Percentiles rank a stretch among this genome's conserved stretches.
Conservation (phyloP, 2,888 invertebrate species). For the Papilio gigon region DNA sequence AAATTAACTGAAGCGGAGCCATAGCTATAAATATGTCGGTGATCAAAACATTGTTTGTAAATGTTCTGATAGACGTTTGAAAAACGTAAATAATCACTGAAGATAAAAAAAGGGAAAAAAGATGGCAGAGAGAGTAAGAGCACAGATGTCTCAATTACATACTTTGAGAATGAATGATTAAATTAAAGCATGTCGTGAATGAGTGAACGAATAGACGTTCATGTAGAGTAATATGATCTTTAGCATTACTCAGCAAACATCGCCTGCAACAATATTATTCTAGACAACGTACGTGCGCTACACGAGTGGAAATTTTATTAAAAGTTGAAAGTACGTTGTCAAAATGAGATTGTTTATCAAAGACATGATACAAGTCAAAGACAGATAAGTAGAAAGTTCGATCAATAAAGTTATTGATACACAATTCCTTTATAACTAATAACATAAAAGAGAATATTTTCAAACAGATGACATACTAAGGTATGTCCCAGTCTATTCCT, state of each 20-base stretch:
- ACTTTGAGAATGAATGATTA: too few species aligned
- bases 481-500: background rate
- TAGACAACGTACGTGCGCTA: background rate
- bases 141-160: too few species aligned
- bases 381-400: slow-evolving; percentile 26
- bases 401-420: background rate
- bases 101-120: too few species aligned
- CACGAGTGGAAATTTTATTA: slow-evolving; percentile 2
- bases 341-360: background rate
- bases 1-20: too few species aligned
- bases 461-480: background rate
- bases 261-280: background rate
- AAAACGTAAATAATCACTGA: too few species aligned
- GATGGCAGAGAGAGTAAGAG: too few species aligned
- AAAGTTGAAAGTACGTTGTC: background rate
- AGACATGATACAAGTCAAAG: slow-evolving; percentile 16
- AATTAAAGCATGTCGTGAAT: too few species aligned
- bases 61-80: too few species aligned
- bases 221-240: background rate
- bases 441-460: background rate
- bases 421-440: background rate
- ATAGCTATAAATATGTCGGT: too few species aligned
- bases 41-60: too few species aligned
- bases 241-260: slow-evolving; percentile 6
- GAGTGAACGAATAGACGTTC: background rate